Evolutionary conservation across 2,113 vertebrate genomes (phyloP).

Genomic region (Myotis yumanensis): DNA sequence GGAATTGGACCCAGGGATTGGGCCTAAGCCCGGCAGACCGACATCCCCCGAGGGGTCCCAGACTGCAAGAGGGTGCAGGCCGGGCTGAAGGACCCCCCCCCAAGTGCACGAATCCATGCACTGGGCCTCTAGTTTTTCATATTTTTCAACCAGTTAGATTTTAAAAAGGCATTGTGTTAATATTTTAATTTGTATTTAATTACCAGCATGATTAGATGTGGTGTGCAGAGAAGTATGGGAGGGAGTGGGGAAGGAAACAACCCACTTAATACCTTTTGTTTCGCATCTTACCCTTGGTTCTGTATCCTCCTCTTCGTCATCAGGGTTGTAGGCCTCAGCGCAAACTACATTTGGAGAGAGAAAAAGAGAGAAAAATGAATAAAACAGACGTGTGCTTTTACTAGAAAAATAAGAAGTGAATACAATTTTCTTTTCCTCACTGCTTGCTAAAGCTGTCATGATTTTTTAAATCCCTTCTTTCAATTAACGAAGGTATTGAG

Average conservation of each 20-base stretch:
- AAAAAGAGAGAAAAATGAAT: conserved; percentile 53
- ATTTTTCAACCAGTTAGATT: neutral
- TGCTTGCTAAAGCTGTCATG: neutral
- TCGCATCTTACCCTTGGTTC: conserved; percentile 90
- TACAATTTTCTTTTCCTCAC: conserved; percentile 23
- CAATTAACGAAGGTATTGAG: neutral
- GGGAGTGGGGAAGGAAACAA: neutral
- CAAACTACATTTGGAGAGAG: conserved; percentile 88
- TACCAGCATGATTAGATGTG: neutral
- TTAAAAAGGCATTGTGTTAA: neutral
- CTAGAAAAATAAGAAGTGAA: conserved; percentile 42
- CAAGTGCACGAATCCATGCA: too few relatives aligned
- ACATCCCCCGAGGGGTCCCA: too few relatives aligned
- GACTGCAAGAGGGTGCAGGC: too few relatives aligned
- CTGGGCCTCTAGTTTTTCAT: neutral
- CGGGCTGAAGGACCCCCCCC: too few relatives aligned
- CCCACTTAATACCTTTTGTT: neutral
- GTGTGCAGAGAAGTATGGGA: neutral
- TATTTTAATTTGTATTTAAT: conserved; percentile 46
- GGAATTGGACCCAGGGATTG: too few relatives aligned
- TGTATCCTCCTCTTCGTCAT: conserved; percentile 97
- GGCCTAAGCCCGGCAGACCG: too few relatives aligned
- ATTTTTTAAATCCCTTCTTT: conserved; percentile 4
- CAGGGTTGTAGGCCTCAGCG: conserved; percentile 96
- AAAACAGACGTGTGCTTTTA: conserved; percentile 44